Base-by-base conservation (phyloP, 2,113 vertebrate species). In the Lagenorhynchus albirostris region DNA sequence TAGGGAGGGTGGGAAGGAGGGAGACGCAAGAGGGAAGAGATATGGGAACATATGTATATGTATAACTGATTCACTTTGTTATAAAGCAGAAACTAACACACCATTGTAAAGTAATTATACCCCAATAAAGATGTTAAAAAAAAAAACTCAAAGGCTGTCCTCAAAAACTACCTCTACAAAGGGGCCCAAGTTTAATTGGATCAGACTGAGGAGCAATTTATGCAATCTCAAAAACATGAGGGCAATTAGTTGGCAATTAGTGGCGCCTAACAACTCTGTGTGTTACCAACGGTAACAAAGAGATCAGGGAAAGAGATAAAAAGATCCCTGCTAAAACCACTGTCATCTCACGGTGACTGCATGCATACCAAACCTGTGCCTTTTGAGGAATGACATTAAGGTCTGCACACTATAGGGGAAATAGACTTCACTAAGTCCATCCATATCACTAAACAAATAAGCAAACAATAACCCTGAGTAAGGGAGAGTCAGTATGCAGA, bases 81-180 rank as follows among this genome's bases (percentile, higher is more conserved):
- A n/a, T n/a, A n/a, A n/a, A n/a, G n/a, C n/a, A n/a, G n/a, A n/a
- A n/a, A n/a, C n/a, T n/a, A n/a, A n/a, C n/a, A n/a, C n/a, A n/a
- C n/a, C n/a, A n/a, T n/a, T n/a, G n/a, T n/a, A n/a, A n/a, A n/a
- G n/a, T n/a, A n/a, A n/a, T n/a, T n/a, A n/a, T n/a, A n/a, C n/a
- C n/a, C n/a, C n/a, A n/a, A n/a, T n/a, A n/a, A n/a, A n/a, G n/a
- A n/a, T n/a, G n/a, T n/a, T n/a, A n/a, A n/a, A n/a, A n/a, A n/a
- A n/a, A n/a, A n/a, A n/a, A 83, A 67, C 21, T 76, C 79, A 90
- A 90, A 90, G 38, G 3, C 38, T 84, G 70, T 31, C 70, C 63
- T 90, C 94, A 77, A 84, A 95, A 84, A 29, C 85, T 63, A 62
- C 26, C 44, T 63, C 85, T 89, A 44, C 76, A 38, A 81, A 94